Evolutionary conservation across 1,140 invertebrate species (phyloP), one percentile per base, ranked within the genome.

Genomic region (Plectrocnemia conspersa): DNA sequence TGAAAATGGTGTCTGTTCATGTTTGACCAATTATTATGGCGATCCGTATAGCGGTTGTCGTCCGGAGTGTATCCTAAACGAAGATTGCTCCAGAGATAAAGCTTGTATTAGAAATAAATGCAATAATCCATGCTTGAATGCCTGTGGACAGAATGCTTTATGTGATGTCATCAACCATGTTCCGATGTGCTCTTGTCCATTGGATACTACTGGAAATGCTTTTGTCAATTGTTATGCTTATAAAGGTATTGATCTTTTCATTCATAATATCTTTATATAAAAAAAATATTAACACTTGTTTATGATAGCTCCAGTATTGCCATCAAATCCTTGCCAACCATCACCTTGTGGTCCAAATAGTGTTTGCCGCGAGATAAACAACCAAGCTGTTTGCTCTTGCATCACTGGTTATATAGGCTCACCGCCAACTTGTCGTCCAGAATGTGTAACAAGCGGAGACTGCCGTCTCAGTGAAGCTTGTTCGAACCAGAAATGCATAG

Each of bases 91-190:
- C 10, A 77, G 78, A 59, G 75, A 84, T 64, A 81, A 80, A 64
- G 82, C 86, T 35, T 90, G 88, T 67, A 73, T 84, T 6, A 76
- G 74, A 58, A 83, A 81, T 58, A 84, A 82, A 61, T 90, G 87
- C 67, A 63, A 73, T 40, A 76, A 89, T 67, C 86, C 86, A 6
- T 90, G 87, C 63, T 69, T 75, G 13, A 83, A 82, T 49, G 80
- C 77, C 13, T 87, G 88, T 64, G 88, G 85, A 23, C 64, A 75
- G 35, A 84, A 85, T 66, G 85, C 88, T 1, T 67, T 81, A 24
- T 91, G 88, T 64, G 76, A 77, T 58, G 84, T 88, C 1, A 69
- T 85, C 4, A 86, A 86, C 68, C 88, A 90, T 66, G 76, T 85
- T 57, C 84, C 87, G 10, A 79, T 85, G 53, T 91, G 88, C 62